Evolutionary conservation across 1,140 invertebrate species (phyloP), one percentile per base, ranked within the genome.

Genomic region (Holotrichia oblita): DNA sequence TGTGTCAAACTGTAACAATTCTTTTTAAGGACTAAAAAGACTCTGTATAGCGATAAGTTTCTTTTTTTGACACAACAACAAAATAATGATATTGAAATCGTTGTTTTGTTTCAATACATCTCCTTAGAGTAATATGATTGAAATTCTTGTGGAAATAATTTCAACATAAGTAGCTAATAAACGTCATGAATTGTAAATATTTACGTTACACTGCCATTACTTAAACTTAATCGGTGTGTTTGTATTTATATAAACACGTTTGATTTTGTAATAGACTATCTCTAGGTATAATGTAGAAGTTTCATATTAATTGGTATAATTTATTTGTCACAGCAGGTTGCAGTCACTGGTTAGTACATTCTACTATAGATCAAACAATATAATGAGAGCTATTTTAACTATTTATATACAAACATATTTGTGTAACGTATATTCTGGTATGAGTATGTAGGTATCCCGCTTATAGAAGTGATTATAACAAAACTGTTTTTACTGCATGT

Each of bases 261-360:
- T n/a, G 44, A 12, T 48, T 48, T 48, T 48, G 44, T 48, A 48
- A 48, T 48, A 10, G 2, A n/a, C 44, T n/a, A 48, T 10, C 44
- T 48, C 10, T 9, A 48, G 10, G 44, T n/a, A 34, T 34, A 34
- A 34, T 1, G 27, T 34, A 34, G 27, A 34, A 34, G 44, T 48
- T 48, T 10, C n/a, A 12, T 48, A 48, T 48, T 48, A 48, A 48
- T 48, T 48, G 44, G 44, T 48, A 48, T 48, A 48, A 48, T 48
- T 48, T 48, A 48, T 48, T 48, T 48, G 44, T 48, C 44, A 48
- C 44, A 48, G 44, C 44, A 48, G 44, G 44, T n/a, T 48, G 10
- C 44, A 48, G 44, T 48, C 44, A 48, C 10, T 48, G 44, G n/a
- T 48, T 48, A 6, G 44, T 48, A 48, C n/a, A 34, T 34, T 34